Evolutionary conservation across 2,888 invertebrate genomes (phyloP).

Genomic region (Diarsia dahlii): DNA sequence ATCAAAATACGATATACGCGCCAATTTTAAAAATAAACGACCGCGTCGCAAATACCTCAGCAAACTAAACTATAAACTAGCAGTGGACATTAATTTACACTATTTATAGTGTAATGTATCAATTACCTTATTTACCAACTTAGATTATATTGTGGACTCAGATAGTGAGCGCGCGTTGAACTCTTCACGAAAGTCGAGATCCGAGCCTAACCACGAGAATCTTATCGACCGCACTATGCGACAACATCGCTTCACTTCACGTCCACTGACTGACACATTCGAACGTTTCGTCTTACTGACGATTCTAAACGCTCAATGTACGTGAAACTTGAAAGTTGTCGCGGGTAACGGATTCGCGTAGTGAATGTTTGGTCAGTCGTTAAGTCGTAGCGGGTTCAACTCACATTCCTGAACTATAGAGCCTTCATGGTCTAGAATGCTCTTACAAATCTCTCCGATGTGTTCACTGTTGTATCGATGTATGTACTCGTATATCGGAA

Average conservation of each 20-base stretch:
- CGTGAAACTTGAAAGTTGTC: conserved; percentile 32
- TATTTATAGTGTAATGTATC: conserved; percentile 66
- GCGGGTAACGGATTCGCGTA: conserved; percentile 64
- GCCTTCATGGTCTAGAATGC: conserved; percentile 65
- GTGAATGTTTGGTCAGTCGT: conserved; percentile 65
- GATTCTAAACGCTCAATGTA: conserved; percentile 54
- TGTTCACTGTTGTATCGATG: conserved; percentile 9
- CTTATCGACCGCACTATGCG: conserved; percentile 38
- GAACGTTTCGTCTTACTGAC: neutral
- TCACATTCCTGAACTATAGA: conserved; percentile 72
- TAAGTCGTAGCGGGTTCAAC: conserved; percentile 65
- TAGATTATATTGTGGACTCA: conserved; percentile 71
- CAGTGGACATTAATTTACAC: conserved; percentile 65
- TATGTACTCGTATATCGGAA: conserved; percentile 9
- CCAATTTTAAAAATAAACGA: conserved; percentile 21
- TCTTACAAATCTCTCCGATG: conserved; percentile 63
- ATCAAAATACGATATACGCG: no score
- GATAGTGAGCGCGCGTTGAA: conserved; percentile 84
- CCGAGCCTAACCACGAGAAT: conserved; percentile 52
- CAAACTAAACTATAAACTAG: conserved; percentile 45
- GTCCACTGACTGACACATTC: conserved; percentile 53
- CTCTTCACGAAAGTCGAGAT: conserved; percentile 84
- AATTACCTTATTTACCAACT: conserved; percentile 72
- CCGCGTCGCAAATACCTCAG: conserved; percentile 19
- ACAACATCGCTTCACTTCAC: conserved; percentile 8